Base-by-base conservation (phyloP, 2,797 vertebrate genomes). In the Aldrovandia affinis region DNA sequence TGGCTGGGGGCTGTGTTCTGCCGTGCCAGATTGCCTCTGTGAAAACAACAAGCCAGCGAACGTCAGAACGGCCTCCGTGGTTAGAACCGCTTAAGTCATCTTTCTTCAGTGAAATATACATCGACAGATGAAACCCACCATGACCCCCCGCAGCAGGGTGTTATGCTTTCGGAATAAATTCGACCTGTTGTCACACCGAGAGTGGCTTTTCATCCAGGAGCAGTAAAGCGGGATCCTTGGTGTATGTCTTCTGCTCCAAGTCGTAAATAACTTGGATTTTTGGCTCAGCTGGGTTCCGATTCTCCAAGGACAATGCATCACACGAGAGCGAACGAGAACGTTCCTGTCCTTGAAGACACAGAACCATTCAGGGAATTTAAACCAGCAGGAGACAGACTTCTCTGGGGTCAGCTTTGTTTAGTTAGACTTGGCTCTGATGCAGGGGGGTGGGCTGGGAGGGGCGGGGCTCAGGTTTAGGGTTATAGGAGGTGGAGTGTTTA, bases 11-110 rank as follows among this genome's bases (percentile, higher is more conserved):
- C 22, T 20, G 4, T 10, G 28, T 33, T 80, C 22, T 54, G n/a
- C 55, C 44, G 47, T 80, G 28, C 33, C 28, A 36, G n/a, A 39
- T 55, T 73, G 3, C 47, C 47, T 18, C 12, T 18, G n/a, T 18
- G 2, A 20, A 55, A 30, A 57, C n/a, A 3, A 15, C 93, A 93
- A 92, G 87, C 84, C 91, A 91, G 82, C 89, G 92, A 89, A 52
- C 4, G 12, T 12, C 25, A 77, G 73, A 77, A n/a, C n/a, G 73
- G 47, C 47, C 73, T 77, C 15, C 10, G 73, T 77, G 22, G 42
- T 77, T 77, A 77, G 73, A 47, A 12, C 73, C 22, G 47, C 42
- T 28, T 28, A 4, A 7, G 39, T 77, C 10, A 10, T 28, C 42
- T 25, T 47, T 77, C 25, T 15, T 73, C 36, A 39, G 22, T 5